phyloP scores from a whole-genome alignment of 1,140 invertebrate species.

The Thaumatotibia leucotreta region DNA sequence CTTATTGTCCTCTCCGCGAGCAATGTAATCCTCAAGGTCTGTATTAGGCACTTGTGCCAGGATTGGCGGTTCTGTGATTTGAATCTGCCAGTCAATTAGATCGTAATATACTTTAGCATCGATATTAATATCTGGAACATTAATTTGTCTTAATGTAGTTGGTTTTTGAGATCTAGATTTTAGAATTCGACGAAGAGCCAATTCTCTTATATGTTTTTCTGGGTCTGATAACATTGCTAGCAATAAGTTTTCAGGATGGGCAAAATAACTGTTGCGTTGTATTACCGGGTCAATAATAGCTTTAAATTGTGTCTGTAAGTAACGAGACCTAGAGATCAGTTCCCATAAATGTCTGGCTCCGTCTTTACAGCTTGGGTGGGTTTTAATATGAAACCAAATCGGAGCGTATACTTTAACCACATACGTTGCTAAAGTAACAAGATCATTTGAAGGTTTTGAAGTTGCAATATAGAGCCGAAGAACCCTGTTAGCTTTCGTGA shows the following conservation, averaged over 20 bases:
- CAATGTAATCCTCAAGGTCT: slow-evolving; percentile 14
- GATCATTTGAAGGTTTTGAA: slow-evolving; percentile 26
- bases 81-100: not conserved
- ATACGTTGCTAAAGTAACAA: slow-evolving; percentile 25
- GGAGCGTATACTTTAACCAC: slow-evolving; percentile 49
- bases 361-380: slow-evolving; percentile 32
- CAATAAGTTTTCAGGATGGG: slow-evolving; percentile 50
- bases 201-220: slow-evolving; percentile 29
- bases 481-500: slow-evolving; percentile 42
- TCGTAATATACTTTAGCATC: not conserved
- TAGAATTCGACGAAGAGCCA: slow-evolving; percentile 29
- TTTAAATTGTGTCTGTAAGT: slow-evolving; percentile 24
- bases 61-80: not conserved
- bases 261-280: slow-evolving; percentile 17
- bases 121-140: not conserved
- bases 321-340: slow-evolving; percentile 29
- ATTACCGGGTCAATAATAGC: slow-evolving; percentile 10
- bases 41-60: slow-evolving; percentile 1
- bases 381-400: slow-evolving; percentile 48
- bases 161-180: slow-evolving; percentile 17
- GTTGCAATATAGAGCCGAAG: slow-evolving; percentile 38
- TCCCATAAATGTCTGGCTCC: slow-evolving; percentile 31
- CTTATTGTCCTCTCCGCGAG: not conserved
- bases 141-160: not conserved
- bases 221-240: slow-evolving; percentile 43